phyloP scores from a whole-genome alignment of 2,113 vertebrate genomes.

The Mohoua ochrocephala region DNA sequence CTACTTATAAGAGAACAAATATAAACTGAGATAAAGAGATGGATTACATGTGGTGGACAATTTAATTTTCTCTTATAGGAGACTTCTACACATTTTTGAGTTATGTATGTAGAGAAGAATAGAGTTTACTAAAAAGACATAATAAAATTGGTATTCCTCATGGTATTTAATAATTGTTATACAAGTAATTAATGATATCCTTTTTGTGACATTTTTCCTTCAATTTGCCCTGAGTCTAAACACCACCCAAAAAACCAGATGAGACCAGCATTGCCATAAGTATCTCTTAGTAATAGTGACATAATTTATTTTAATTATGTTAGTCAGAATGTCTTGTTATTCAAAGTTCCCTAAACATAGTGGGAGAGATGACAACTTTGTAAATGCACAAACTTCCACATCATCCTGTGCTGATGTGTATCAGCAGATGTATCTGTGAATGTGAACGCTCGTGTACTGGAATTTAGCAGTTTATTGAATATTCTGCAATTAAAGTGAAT shows the following conservation, averaged over 20 bases:
- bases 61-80: not conserved
- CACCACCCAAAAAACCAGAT: not conserved
- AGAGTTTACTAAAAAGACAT: not conserved
- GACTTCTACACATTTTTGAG: not conserved
- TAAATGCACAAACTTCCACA: not conserved
- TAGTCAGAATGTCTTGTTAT: not conserved
- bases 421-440: not conserved
- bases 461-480: not conserved
- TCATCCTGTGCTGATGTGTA: not conserved
- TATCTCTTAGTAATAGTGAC: not conserved
- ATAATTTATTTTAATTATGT: not conserved
- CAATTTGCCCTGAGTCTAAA: not conserved
- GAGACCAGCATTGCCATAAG: not conserved
- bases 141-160: not conserved
- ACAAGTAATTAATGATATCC: not conserved
- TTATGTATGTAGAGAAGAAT: rapidly evolving
- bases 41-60: not conserved
- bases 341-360: not conserved
- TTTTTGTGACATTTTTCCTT: not conserved
- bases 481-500: not conserved
- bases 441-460: not conserved
- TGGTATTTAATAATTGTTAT: not conserved
- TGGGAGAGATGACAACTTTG: not conserved
- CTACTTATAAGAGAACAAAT: not conserved
- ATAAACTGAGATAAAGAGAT: not conserved